Percentiles rank a stretch among this genome's conserved stretches.
Evolutionary conservation across 2,888 invertebrate genomes (phyloP).

Genomic region (Diogma glabrata): DNA sequence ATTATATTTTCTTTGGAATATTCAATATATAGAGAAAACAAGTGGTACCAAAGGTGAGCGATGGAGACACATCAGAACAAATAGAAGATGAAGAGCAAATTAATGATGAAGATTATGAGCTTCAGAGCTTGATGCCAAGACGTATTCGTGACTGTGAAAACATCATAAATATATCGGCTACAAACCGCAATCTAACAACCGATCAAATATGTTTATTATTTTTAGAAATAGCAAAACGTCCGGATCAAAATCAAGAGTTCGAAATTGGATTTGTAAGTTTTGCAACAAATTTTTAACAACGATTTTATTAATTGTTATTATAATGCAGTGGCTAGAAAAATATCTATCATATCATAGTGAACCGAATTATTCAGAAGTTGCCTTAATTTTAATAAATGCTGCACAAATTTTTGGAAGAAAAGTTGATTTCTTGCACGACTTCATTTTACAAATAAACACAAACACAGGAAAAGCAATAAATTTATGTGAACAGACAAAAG

Average conservation of each 20-base stretch:
- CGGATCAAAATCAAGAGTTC: conserved; percentile 5
- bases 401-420: conserved; percentile 1
- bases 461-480: conserved; percentile 1
- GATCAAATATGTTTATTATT: conserved; percentile 5
- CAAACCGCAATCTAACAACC: background rate
- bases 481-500: conserved; percentile 7
- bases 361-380: conserved; percentile 3
- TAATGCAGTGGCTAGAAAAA: conserved; percentile 1
- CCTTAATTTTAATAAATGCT: background rate
- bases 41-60: too few species aligned
- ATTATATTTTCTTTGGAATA: too few species aligned
- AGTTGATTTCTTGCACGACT: background rate
- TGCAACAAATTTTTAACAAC: too few species aligned
- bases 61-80: too few species aligned
- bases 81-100: too few species aligned
- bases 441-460: conserved; percentile 4
- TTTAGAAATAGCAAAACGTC: background rate
- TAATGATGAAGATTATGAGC: conserved; percentile 5
- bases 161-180: background rate
- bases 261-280: conserved; percentile 1
- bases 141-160: background rate
- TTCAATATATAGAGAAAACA: too few species aligned
- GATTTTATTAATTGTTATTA: too few species aligned
- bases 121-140: background rate
- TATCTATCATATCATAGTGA: background rate